phyloP scores from a whole-genome alignment of 30 jellyfish, hydroid and myxozoan species.

The Cassiopea andromeda region DNA sequence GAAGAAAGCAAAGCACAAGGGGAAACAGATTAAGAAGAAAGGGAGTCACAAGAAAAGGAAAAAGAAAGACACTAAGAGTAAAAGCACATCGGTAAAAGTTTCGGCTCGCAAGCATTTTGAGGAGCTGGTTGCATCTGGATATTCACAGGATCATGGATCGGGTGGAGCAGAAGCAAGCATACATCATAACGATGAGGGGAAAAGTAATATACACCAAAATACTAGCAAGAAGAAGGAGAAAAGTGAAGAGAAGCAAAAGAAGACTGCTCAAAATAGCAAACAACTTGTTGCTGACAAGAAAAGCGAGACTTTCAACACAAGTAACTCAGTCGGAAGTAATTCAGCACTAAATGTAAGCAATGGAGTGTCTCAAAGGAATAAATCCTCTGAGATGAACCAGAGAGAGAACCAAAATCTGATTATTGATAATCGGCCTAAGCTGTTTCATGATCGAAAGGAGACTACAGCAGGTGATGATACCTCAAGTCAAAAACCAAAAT shows the following conservation, averaged over 20 bases:
- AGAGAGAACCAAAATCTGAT: background rate
- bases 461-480: slow-evolving; percentile 59
- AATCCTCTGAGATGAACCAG: slow-evolving; percentile 16
- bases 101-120: background rate
- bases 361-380: slow-evolving; percentile 12
- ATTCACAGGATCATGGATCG: slow-evolving; percentile 29
- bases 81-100: background rate
- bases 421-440: slow-evolving; percentile 7
- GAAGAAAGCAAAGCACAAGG: background rate
- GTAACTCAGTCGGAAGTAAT: background rate
- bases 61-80: slow-evolving; percentile 10
- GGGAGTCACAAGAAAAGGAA: slow-evolving; percentile 14
- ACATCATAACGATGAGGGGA: background rate
- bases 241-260: background rate
- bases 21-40: slow-evolving; percentile 1
- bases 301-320: background rate
- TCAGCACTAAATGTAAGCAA: background rate
- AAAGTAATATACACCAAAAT: background rate
- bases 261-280: background rate
- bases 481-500: background rate
- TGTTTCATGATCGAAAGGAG: slow-evolving; percentile 62
- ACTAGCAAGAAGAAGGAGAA: background rate
- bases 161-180: background rate
- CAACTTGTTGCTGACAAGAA: background rate
- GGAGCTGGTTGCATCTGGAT: slow-evolving; percentile 16